These are phyloP conservation scores for Cettia cetti DNA, from an alignment of 2,113 vertebrate species.

Conservation along the genomic window DNA sequence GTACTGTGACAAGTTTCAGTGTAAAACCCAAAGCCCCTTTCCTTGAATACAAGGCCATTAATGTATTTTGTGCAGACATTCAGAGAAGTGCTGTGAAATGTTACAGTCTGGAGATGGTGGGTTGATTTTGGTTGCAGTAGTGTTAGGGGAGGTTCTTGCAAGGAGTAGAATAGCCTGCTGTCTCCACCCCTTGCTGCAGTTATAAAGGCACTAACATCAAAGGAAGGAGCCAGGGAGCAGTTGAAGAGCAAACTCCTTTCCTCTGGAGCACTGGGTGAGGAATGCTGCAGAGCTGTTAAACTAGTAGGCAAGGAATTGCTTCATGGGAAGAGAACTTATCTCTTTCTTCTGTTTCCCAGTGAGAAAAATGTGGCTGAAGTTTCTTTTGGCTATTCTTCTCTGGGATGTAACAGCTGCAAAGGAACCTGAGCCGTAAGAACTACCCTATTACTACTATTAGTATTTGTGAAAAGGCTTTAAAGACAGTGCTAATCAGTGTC, in stretches of 20 bases:
- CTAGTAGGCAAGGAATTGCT: background rate
- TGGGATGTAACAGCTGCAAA: constrained; percentile 10
- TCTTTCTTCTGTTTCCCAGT: background rate
- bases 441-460: background rate
- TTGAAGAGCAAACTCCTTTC: background rate
- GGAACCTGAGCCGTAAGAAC: constrained; percentile 58
- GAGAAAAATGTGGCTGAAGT: constrained; percentile 42
- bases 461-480: background rate
- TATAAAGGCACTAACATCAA: constrained; percentile 41
- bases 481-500: background rate
- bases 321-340: background rate
- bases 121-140: background rate
- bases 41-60: background rate
- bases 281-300: background rate
- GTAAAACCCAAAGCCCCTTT: background rate
- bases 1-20: background rate
- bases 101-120: background rate
- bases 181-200: constrained; percentile 24
- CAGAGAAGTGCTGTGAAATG: background rate
- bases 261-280: background rate
- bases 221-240: background rate
- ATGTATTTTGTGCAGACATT: background rate
- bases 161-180: background rate
- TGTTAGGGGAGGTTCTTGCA: constrained; percentile 31
- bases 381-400: constrained; percentile 18